Evolutionary conservation across 2,888 invertebrate species (phyloP).

Genomic region (Liposcelis brunnea): DNA sequence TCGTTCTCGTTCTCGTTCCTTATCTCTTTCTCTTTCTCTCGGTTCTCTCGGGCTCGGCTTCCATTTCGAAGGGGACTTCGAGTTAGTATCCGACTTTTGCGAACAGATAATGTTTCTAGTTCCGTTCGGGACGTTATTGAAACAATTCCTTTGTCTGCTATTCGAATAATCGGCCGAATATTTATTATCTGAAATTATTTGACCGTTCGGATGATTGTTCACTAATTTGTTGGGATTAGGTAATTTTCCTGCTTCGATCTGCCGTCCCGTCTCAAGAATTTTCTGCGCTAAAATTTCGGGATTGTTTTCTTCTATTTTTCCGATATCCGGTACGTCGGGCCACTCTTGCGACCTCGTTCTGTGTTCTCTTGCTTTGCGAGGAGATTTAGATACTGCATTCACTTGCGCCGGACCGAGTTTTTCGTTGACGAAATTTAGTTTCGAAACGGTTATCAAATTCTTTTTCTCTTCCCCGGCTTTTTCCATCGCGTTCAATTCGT

Average conservation of each 20-base stretch:
- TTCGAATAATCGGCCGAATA: too few species aligned
- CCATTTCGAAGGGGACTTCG: conserved; percentile 13
- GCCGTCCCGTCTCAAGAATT: conserved; percentile 73
- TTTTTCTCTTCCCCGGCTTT: conserved; percentile 1
- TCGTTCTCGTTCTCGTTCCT: too few species aligned
- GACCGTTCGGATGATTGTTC: too few species aligned
- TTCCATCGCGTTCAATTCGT: background rate
- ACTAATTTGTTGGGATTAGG: conserved; percentile 10
- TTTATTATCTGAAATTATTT: too few species aligned
- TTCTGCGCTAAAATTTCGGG: conserved; percentile 79
- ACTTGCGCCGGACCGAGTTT: too few species aligned
- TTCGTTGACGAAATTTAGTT: conserved; percentile 42
- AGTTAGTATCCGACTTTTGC: conserved; percentile 18
- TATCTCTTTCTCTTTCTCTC: too few species aligned
- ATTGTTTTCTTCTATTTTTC: conserved; percentile 82
- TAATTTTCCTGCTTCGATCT: conserved; percentile 68
- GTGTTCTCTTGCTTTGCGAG: conserved; percentile 50
- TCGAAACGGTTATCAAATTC: conserved; percentile 28
- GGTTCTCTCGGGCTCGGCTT: too few species aligned
- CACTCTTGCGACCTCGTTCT: conserved; percentile 74
- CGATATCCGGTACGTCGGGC: conserved; percentile 80
- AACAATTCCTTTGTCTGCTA: too few species aligned
- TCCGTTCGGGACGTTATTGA: too few species aligned
- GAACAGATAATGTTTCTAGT: conserved; percentile 10
- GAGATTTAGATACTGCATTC: conserved; percentile 26